These are phyloP conservation scores for Yoshiicerus persimilis DNA, from an alignment of 1,140 invertebrate species.

Conservation along the genomic window DNA sequence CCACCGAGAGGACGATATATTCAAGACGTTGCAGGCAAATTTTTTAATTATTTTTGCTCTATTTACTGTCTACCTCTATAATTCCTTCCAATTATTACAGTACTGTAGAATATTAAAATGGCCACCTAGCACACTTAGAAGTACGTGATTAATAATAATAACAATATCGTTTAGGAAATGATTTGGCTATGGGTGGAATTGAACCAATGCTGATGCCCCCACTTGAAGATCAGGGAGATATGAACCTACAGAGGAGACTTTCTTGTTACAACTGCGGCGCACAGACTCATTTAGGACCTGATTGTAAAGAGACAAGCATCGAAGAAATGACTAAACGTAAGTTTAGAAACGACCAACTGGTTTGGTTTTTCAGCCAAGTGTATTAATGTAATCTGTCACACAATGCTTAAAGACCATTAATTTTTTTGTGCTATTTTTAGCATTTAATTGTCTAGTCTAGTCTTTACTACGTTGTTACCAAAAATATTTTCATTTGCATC, in stretches of 20 bases:
- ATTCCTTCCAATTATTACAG: no score
- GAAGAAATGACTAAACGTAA: constrained; percentile 75
- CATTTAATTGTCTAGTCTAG: neutral
- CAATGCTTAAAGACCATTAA: neutral
- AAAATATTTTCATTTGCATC: neutral
- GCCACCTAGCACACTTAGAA: no score
- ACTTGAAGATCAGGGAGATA: neutral
- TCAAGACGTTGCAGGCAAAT: neutral
- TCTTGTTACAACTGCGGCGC: constrained; percentile 76
- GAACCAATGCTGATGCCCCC: neutral
- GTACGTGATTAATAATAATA: no score
- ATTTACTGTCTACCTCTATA: no score
- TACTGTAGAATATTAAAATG: neutral
- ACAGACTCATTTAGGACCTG: constrained; percentile 72
- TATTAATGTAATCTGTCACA: neutral
- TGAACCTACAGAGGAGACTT: constrained; percentile 54
- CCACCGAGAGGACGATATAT: neutral
- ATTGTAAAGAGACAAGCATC: constrained; percentile 83
- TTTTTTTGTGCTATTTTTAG: neutral
- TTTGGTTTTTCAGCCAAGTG: neutral
- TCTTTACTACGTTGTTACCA: neutral
- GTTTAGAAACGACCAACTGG: neutral
- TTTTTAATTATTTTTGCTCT: neutral
- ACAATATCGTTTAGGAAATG: neutral
- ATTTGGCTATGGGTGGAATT: neutral